Base-by-base conservation (phyloP, 2,888 invertebrate genomes). In the Rhorus exstirpatorius region DNA sequence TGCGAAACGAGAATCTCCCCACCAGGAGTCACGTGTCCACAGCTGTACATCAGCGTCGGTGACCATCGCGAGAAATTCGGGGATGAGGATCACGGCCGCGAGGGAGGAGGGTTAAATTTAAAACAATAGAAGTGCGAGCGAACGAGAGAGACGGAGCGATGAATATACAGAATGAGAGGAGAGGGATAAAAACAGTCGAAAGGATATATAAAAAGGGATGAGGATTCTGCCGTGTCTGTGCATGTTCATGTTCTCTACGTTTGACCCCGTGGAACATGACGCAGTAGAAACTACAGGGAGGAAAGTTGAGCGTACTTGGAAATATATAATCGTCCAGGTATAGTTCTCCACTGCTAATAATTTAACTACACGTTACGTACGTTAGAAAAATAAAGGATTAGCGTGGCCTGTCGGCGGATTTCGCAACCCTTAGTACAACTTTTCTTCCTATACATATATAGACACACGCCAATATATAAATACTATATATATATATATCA, bases 1-100 rank as follows among this genome's bases (percentile, higher is more conserved):
- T 89, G 85, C 86, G 84, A 89, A 88, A 88, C 88, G 86, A 89
- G 88, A 53, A 38, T 74, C 41, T 63, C 67, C 67, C 60, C 44
- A 61, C 46, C 74, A 31, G 8, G 67, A 74, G 72, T 61, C 74
- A 55, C 51, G 24, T 67, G 46, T 74, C 46, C 67, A 41, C 51
- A 46, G 38, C 44, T 19, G 67, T 49, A n/a, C 53, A 44, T 55
- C 65, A 44, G 31, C 44, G 35, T 61, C 19, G 61, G 19, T 24
- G 49, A 41, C 63, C 35, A 71, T 21, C 41, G 17, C 14, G 44
- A 53, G 41, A 38, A 46, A 26, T n/a, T 1, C 4, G 10, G 14
- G 70, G 21, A 35, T 17, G 24, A 38, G 41, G 8, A 17, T 44
- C 4, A 7, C 26, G 24, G 24, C 61, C 61, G 55, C 53, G 68